Base-by-base conservation (phyloP, 1,140 invertebrate species). In the Drosophila teissieri region DNA sequence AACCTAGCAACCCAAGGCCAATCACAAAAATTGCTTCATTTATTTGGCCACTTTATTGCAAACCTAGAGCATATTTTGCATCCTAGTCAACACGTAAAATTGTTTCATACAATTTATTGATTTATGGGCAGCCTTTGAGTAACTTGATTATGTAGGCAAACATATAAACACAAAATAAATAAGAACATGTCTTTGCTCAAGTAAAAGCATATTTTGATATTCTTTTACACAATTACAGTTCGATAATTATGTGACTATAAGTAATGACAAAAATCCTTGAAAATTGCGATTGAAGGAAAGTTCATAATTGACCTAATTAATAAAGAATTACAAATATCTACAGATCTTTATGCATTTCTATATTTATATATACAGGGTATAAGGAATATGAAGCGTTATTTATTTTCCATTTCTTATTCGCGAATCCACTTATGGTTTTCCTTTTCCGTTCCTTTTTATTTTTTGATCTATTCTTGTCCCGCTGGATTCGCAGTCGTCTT, bases 401-500 rank as follows among this genome's bases (percentile, higher is more conserved):
- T 4, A 5, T 51, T 11, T 34, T 34, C 8, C n/a, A 51, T 34
- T 31, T 8, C 4, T 51, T n/a, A 34, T 12, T 51, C 24, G 27
- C 10, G 27, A 51, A 51, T 51, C 48, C 48, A 51, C 48, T 51
- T 58, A 58, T 58, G 44, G 56, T 37, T 58, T 39, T 14, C 11
- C 8, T 31, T 10, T 5, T 15, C 15, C 0, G 7, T 17, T 15
- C 12, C 36, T 53, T 12, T 34, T 8, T 56, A 17, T 52, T 64
- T 58, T 79, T 17, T 57, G 27, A 58, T 53, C 44, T 64, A 53
- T 75, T 49, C 27, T 12, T 55, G 48, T 44, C 45, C 40, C 24
- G 36, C 73, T 78, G 56, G 68, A 60, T 83, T 80, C 55, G 64
- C 75, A 82, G 84, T 88, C 75, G 67, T 73, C 79, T 62, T 80